A percentile compares a stretch with the other conserved stretches of the same genome.
Evolutionary conservation across 2,888 invertebrate genomes (phyloP).

Genomic region (Drosophila niveifrons): DNA sequence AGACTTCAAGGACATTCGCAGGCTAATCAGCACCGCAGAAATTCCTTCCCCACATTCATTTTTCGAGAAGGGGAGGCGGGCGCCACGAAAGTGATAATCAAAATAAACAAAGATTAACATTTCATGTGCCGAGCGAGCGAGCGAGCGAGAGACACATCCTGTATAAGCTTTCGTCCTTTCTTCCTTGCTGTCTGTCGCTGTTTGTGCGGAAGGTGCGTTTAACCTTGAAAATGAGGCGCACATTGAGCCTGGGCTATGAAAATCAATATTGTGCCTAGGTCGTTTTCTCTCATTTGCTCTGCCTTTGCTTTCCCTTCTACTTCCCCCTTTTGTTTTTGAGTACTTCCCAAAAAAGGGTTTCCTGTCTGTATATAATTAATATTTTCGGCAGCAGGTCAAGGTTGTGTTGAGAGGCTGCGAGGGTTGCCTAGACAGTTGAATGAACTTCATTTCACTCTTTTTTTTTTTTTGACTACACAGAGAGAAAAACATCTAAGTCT

Average conservation of each 20-base stretch:
- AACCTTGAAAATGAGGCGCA: slow-evolving; percentile 57
- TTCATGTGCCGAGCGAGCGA: slow-evolving; percentile 25
- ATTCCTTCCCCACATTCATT: not conserved
- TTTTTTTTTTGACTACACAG: no score
- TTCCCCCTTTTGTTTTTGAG: not conserved
- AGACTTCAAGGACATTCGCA: slow-evolving; percentile 66
- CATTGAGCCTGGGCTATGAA: slow-evolving; percentile 3
- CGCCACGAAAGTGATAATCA: slow-evolving; percentile 75
- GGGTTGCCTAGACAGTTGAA: slow-evolving; percentile 52
- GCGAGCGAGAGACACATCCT: slow-evolving; percentile 12
- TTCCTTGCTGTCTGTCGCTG: not conserved
- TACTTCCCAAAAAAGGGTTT: slow-evolving; percentile 55
- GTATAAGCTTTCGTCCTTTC: not conserved
- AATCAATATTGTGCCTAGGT: slow-evolving; percentile 8
- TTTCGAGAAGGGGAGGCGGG: slow-evolving; percentile 4
- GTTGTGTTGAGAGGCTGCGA: slow-evolving; percentile 26
- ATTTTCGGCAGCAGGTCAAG: slow-evolving; percentile 72
- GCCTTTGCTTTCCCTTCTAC: not conserved
- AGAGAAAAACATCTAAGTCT: no score
- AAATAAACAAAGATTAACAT: slow-evolving; percentile 76
- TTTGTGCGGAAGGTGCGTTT: slow-evolving; percentile 49
- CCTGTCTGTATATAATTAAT: slow-evolving; percentile 62
- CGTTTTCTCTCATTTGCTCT: not conserved
- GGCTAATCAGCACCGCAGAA: slow-evolving; percentile 52
- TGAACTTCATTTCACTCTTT: slow-evolving; percentile 24